Evolutionary conservation across 2,797 vertebrate species (phyloP).

Genomic region (Dromococcyx pavoninus): DNA sequence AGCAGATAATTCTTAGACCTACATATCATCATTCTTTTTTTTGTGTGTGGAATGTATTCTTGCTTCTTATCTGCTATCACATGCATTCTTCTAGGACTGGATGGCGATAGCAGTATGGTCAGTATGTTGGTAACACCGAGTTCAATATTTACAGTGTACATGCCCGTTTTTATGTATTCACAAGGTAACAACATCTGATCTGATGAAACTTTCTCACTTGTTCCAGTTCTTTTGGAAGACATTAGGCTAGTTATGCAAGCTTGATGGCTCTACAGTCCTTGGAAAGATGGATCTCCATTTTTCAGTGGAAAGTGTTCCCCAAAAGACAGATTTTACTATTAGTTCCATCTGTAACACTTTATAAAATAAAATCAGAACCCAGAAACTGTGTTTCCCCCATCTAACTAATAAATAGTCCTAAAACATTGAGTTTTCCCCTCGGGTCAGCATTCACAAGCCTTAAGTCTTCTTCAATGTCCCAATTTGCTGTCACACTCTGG

Average conservation of each 20-base stretch:
- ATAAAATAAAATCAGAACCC: background rate
- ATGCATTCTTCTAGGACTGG: background rate
- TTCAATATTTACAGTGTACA: background rate
- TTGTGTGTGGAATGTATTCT: background rate
- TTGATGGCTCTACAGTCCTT: background rate
- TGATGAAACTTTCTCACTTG: background rate
- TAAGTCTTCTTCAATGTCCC: background rate
- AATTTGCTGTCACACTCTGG: background rate
- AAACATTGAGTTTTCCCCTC: background rate
- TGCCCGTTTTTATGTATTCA: background rate
- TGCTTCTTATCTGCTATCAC: background rate
- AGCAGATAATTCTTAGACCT: slow-evolving; percentile 1
- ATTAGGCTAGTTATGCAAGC: background rate
- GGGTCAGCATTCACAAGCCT: background rate
- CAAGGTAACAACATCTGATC: background rate
- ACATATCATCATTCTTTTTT: background rate
- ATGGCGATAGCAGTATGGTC: background rate
- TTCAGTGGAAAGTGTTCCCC: background rate
- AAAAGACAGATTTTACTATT: background rate
- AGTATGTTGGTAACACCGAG: background rate
- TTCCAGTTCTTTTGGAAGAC: background rate
- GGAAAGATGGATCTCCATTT: background rate
- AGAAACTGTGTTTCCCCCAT: background rate
- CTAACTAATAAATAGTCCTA: background rate
- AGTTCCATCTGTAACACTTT: background rate